phyloP scores from a whole-genome alignment of 2,888 invertebrate genomes.

The Acanthosepion esculentum region DNA sequence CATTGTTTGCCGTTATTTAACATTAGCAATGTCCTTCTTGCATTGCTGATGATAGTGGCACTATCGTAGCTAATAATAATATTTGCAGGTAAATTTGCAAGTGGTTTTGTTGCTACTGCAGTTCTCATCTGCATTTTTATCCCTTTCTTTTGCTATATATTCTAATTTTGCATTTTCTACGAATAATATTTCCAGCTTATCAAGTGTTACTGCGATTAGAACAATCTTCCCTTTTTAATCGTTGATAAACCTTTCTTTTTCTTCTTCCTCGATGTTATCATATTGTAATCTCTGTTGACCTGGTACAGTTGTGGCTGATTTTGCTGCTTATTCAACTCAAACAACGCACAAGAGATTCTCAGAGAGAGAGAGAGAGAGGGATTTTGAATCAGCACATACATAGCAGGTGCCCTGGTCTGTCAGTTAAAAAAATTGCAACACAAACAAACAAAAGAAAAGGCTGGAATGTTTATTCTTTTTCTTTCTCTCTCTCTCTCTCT shows the following conservation, averaged over 20 bases:
- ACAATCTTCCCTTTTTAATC: not conserved
- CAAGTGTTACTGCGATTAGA: not conserved
- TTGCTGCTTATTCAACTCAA: not conserved
- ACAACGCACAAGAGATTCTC: conserved; percentile 16
- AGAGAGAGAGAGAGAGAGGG: not conserved
- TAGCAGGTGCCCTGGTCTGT: conserved; percentile 2
- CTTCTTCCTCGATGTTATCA: not conserved
- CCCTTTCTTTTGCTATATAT: not conserved
- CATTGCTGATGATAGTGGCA: not conserved
- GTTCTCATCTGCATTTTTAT: not conserved
- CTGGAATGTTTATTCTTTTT: not conserved
- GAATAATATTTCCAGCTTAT: not conserved
- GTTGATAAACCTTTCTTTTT: not conserved
- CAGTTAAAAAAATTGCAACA: not conserved
- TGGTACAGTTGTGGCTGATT: not conserved
- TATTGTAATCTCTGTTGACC: conserved; percentile 18
- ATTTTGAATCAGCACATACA: not conserved
- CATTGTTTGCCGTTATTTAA: conserved; percentile 2
- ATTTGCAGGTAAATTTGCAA: not conserved
- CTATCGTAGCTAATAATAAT: conserved; percentile 33
- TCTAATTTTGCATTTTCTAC: not conserved
- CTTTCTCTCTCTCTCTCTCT: not conserved
- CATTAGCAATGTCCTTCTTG: not conserved
- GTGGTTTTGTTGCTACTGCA: not conserved
- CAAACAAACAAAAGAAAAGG: no score